phyloP scores from a whole-genome alignment of 2,888 invertebrate species.

The Rotaria macrura region DNA sequence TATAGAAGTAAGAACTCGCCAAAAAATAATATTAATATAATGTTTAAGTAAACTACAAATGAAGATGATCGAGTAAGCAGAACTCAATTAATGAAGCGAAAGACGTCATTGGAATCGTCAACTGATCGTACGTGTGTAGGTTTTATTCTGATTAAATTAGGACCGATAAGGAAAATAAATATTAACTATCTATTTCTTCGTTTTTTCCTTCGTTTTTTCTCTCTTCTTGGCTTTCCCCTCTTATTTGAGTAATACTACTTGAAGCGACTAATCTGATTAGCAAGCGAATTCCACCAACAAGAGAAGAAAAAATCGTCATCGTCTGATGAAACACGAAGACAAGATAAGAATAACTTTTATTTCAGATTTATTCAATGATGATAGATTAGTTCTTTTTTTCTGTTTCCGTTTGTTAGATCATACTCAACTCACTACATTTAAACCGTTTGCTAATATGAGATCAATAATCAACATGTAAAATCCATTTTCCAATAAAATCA shows the following conservation, averaged over 20 bases:
- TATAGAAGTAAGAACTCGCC: neutral
- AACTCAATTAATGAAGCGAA: neutral
- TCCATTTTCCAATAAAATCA: neutral
- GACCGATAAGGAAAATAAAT: neutral
- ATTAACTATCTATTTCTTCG: neutral
- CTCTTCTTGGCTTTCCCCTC: neutral
- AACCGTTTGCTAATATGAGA: neutral
- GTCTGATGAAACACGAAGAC: neutral
- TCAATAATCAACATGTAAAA: neutral
- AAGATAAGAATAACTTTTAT: neutral
- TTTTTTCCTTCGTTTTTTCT: neutral
- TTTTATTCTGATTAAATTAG: neutral
- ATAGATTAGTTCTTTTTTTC: neutral
- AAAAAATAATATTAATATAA: neutral
- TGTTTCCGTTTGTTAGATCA: neutral
- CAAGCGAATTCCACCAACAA: neutral
- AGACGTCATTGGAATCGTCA: neutral
- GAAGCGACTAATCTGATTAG: neutral
- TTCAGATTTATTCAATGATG: neutral
- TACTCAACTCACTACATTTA: neutral
- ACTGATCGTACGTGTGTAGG: neutral
- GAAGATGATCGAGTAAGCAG: neutral
- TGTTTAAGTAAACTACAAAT: neutral
- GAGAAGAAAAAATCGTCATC: neutral
- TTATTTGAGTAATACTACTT: neutral